A percentile compares a stretch with the other conserved stretches of the same genome.
Conservation (phyloP, 2,888 invertebrate species). For the Neoascia interrupta region DNA sequence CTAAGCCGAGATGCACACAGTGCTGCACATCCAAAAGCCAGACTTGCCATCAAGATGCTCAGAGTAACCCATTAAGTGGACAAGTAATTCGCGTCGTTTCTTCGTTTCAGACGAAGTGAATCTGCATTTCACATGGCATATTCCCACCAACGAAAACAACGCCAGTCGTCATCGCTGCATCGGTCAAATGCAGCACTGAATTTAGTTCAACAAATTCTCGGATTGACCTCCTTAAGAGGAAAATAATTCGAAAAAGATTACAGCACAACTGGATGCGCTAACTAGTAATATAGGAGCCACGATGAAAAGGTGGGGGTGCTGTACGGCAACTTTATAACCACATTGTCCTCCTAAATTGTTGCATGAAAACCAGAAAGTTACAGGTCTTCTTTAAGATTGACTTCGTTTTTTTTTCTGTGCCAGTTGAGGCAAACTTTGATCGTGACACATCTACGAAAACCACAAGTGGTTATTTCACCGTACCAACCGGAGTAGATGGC, state of each 20-base stretch:
- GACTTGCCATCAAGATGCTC: constrained; percentile 7
- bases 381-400: constrained; percentile 8
- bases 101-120: neutral
- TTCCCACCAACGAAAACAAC: no score
- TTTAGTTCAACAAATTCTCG: constrained; percentile 25
- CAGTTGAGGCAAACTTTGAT: constrained; percentile 52
- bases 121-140: constrained; percentile 5
- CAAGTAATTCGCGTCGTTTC: constrained; percentile 25
- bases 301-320: neutral
- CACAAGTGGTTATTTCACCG: constrained; percentile 53
- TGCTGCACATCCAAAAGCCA: no score
- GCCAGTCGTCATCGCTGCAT: constrained; percentile 2
- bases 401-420: no score
- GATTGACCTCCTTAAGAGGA: constrained; percentile 48
- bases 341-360: constrained; percentile 49
- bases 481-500: no score
- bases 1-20: neutral
- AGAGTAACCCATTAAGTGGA: constrained; percentile 56
- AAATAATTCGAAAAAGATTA: constrained; percentile 14
- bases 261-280: no score
- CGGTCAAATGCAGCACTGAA: constrained; percentile 23
- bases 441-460: constrained; percentile 60
- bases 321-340: constrained; percentile 2
- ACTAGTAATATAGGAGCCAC: constrained; percentile 16
- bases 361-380: constrained; percentile 39